Percentiles rank a stretch among this genome's conserved stretches.
These are phyloP conservation scores for Montifringilla adamsi DNA, from an alignment of 2,113 vertebrate species.

Conservation along the genomic window DNA sequence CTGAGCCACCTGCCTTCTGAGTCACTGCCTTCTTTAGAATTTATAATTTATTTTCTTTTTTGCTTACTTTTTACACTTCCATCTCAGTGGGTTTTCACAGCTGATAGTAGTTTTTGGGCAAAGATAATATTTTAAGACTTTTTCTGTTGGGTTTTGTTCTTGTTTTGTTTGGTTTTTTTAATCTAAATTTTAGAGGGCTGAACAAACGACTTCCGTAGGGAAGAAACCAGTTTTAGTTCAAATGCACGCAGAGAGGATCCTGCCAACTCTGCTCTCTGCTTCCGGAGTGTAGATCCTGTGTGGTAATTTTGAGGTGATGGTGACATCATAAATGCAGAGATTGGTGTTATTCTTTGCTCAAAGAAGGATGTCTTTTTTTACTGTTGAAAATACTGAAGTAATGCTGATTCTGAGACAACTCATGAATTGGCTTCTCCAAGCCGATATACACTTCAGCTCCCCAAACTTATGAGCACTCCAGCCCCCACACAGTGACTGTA, in stretches of 20 bases:
- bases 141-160: background rate
- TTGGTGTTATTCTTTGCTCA: background rate
- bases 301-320: background rate
- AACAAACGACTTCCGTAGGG: background rate
- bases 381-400: background rate
- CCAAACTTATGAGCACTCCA: background rate
- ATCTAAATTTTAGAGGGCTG: background rate
- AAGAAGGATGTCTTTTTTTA: background rate
- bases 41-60: background rate
- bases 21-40: background rate
- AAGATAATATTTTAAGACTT: background rate
- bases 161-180: background rate
- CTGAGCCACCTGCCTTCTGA: background rate
- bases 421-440: background rate
- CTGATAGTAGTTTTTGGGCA: background rate
- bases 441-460: background rate
- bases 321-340: background rate
- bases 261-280: background rate
- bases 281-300: background rate
- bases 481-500: background rate
- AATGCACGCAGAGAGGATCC: background rate
- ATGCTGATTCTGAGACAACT: background rate
- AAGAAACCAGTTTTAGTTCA: background rate
- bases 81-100: background rate
- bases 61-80: background rate